These are phyloP conservation scores for Tortrix viridana DNA, from an alignment of 2,888 invertebrate genomes.

Conservation along the genomic window DNA sequence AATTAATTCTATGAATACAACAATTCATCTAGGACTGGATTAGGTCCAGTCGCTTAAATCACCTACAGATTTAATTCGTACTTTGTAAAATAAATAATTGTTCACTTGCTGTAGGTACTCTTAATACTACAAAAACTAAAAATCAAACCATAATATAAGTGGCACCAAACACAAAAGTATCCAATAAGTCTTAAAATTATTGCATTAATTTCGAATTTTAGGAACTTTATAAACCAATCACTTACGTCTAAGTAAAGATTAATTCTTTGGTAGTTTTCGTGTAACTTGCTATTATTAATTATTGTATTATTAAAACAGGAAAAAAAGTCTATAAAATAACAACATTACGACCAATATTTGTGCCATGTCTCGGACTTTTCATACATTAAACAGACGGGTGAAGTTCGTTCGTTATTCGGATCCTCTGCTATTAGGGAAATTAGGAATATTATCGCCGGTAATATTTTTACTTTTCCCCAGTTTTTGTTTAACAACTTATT, in stretches of 20 bases:
- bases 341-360: too few species aligned
- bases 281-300: neutral
- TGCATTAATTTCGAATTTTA: slow-evolving; percentile 54
- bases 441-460: too few species aligned
- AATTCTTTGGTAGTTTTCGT: slow-evolving; percentile 24
- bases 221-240: slow-evolving; percentile 54
- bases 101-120: slow-evolving; percentile 45
- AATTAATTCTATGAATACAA: slow-evolving; percentile 34
- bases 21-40: slow-evolving; percentile 37
- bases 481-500: too few species aligned
- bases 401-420: too few species aligned
- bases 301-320: neutral
- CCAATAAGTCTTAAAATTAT: slow-evolving; percentile 40
- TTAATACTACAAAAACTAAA: slow-evolving; percentile 32
- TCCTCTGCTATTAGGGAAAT: too few species aligned
- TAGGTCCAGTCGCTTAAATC: slow-evolving; percentile 22
- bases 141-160: slow-evolving; percentile 20
- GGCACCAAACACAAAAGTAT: slow-evolving; percentile 45
- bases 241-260: slow-evolving; percentile 36
- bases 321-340: neutral
- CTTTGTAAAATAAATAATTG: slow-evolving; percentile 76
- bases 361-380: too few species aligned
- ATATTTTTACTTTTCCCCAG: too few species aligned
- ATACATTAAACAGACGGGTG: too few species aligned
- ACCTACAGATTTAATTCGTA: slow-evolving; percentile 49